Evolutionary conservation across 2,113 vertebrate species (phyloP).

Genomic region (Pholis gunnellus): DNA sequence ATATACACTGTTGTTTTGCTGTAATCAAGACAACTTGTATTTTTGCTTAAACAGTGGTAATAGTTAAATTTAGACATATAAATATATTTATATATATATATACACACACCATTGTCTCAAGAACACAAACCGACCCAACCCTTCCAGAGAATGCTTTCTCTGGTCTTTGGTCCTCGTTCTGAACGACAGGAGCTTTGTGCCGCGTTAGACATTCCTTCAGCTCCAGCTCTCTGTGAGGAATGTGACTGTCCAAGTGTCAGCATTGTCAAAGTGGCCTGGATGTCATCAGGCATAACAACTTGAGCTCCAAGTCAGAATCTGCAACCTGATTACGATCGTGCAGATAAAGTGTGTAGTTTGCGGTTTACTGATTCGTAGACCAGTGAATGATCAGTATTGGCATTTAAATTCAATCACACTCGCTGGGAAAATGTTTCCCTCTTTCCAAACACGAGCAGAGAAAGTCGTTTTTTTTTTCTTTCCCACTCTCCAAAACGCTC

Average conservation of each 20-base stretch:
- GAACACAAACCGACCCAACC: constrained; percentile 20
- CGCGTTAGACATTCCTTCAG: constrained; percentile 72
- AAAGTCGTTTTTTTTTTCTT: constrained; percentile 44
- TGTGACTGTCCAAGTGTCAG: constrained; percentile 59
- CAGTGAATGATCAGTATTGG: constrained; percentile 3
- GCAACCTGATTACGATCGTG: constrained; percentile 17
- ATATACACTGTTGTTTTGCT: neutral
- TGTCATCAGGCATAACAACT: constrained; percentile 19
- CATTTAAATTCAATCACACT: constrained; percentile 36
- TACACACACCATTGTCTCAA: neutral
- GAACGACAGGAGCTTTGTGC: constrained; percentile 62
- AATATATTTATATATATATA: neutral
- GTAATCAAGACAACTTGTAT: neutral
- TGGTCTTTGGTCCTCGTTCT: constrained; percentile 45
- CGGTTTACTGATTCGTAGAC: constrained; percentile 19
- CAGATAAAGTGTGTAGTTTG: neutral
- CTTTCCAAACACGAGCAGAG: constrained; percentile 45
- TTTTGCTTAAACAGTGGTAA: neutral
- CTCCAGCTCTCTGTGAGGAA: constrained; percentile 58
- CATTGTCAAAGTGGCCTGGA: constrained; percentile 30
- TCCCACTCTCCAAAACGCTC: constrained; percentile 28
- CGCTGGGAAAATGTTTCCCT: constrained; percentile 19
- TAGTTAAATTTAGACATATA: neutral
- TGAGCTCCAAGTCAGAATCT: constrained; percentile 22
- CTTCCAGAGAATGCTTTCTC: constrained; percentile 31